Base-by-base conservation (phyloP, 2,888 invertebrate genomes). In the Plemyria rubiginata region DNA sequence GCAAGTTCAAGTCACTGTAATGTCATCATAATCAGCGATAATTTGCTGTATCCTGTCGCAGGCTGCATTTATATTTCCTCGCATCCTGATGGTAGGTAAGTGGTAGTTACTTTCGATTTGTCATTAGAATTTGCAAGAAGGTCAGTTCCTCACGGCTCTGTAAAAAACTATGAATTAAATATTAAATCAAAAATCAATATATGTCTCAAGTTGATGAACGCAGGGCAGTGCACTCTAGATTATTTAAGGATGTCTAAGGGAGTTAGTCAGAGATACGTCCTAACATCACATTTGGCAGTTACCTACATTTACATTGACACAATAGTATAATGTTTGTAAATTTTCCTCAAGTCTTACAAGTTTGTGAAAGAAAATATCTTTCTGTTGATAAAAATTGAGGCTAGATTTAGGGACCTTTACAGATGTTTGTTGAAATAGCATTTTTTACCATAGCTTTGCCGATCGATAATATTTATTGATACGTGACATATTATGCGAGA, bases 1-100 rank as follows among this genome's bases (percentile, higher is more conserved):
- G 49, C 65, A 67, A 65, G 69, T 69, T 63, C 65, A 61, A 41
- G 59, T 63, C 54, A 36, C 57, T 49, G 22, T 22, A 58, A 16
- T 54, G 48, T 40, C 43, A 51, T 38, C 66, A 40, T 70, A 74
- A 75, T 75, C 70, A 65, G 50, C 36, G 53, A 43, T 68, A 71
- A 75, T 73, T 74, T 74, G 76, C 69, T 68, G 74, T 73, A 73
- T 79, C 77, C 77, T 77, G 73, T 56, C 58, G 50, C 51, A 59
- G 54, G 48, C 59, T 66, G 60, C 65, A 52, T 56, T 70, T 70
- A 68, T 57, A 54, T 62, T 67, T 70, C 70, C 65, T 65, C 45
- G 45, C 50, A 53, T 53, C 56, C 64, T 60, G 49, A 36, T 29
- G 13, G 5, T 60, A 64, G 60, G 43, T 64, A n/a, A n/a, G n/a